Percentiles rank a stretch among this genome's conserved stretches.
Conservation (phyloP, 1,140 invertebrate genomes). For the Drosophila neocordata region DNA sequence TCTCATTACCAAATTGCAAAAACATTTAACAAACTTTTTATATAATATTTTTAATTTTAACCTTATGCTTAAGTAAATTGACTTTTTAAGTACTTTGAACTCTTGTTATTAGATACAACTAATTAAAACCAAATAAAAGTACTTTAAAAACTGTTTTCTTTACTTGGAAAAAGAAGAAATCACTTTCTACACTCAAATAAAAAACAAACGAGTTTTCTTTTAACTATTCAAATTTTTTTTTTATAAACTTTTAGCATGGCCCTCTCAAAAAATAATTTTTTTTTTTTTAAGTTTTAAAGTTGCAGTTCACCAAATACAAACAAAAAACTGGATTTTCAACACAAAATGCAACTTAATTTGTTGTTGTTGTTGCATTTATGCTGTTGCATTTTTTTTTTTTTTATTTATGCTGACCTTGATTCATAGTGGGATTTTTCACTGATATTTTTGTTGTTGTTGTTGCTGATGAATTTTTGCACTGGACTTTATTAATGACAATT, state of each 20-base stretch:
- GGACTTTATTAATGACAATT: constrained; percentile 79
- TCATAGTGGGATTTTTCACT: constrained; percentile 71
- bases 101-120: too few relatives aligned
- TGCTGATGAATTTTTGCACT: constrained; percentile 51
- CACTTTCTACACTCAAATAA: too few relatives aligned
- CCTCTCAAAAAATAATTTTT: constrained; percentile 13
- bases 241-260: constrained; percentile 17
- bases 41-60: too few relatives aligned
- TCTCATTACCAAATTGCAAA: too few relatives aligned
- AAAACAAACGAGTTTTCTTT: not conserved
- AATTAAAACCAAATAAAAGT: too few relatives aligned
- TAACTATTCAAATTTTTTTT: not conserved
- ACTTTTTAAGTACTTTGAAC: too few relatives aligned
- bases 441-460: constrained; percentile 10
- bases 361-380: constrained; percentile 63
- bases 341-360: constrained; percentile 71
- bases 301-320: constrained; percentile 71
- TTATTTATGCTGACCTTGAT: constrained; percentile 70
- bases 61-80: too few relatives aligned
- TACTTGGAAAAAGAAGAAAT: too few relatives aligned
- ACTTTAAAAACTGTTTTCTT: too few relatives aligned
- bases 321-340: constrained; percentile 74
- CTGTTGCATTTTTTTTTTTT: constrained; percentile 60
- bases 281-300: constrained; percentile 60
- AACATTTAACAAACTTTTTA: too few relatives aligned